A percentile compares a stretch with the other conserved stretches of the same genome.
Conservation (phyloP, 30 jellyfish, hydroid and myxozoan genomes). For the Aurelia coerulea region DNA sequence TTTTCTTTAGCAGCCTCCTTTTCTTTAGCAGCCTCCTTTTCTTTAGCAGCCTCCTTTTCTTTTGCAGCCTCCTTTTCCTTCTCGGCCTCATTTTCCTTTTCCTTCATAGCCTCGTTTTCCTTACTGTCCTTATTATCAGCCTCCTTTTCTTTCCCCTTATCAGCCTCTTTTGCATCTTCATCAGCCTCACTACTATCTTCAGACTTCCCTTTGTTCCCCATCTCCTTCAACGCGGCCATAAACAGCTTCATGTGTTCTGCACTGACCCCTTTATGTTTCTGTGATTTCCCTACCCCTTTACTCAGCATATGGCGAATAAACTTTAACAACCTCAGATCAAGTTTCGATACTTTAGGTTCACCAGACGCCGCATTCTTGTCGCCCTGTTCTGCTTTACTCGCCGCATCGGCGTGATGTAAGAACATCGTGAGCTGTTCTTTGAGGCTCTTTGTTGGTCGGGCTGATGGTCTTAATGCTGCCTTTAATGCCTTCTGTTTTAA, state of each 20-base stretch:
- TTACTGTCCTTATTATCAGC: neutral
- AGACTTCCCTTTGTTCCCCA: conserved; percentile 8
- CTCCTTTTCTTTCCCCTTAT: neutral
- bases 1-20: conserved; percentile 21
- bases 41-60: conserved; percentile 7
- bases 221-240: conserved; percentile 48
- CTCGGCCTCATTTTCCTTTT: conserved; percentile 19
- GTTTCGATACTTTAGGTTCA: conserved; percentile 22
- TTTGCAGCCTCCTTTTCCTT: conserved; percentile 22
- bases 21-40: neutral
- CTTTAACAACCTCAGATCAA: conserved; percentile 52
- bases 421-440: conserved; percentile 32
- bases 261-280: conserved; percentile 30
- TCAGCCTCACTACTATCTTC: neutral
- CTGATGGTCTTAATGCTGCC: conserved; percentile 32
- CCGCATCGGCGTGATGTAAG: conserved; percentile 2
- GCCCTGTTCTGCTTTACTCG: conserved; percentile 3
- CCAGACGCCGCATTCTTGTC: neutral
- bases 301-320: conserved; percentile 52
- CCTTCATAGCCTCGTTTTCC: neutral
- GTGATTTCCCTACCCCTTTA: conserved; percentile 20
- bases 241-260: conserved; percentile 22
- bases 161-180: conserved; percentile 3
- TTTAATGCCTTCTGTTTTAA: conserved; percentile 23
- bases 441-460: conserved; percentile 24